phyloP scores from a whole-genome alignment of 2,113 vertebrate species.

The Anser brachyrhynchus region DNA sequence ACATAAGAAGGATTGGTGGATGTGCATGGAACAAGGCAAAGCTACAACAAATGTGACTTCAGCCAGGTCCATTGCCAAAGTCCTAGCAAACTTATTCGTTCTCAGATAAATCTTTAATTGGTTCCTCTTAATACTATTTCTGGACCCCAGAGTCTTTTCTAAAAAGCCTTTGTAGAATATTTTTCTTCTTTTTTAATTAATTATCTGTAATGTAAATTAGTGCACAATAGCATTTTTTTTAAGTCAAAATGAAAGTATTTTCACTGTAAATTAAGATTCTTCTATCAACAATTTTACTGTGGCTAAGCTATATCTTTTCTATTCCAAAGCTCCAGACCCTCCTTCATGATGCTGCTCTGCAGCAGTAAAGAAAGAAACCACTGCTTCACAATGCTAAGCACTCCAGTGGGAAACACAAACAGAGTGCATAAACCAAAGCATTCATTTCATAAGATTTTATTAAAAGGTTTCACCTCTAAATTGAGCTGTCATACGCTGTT shows the following conservation, averaged over 20 bases:
- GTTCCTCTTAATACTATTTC: conserved; percentile 58
- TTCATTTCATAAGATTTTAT: conserved; percentile 81
- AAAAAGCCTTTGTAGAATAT: conserved; percentile 70
- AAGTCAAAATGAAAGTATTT: conserved; percentile 70
- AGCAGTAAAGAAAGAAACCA: conserved; percentile 69
- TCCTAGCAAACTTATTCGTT: conserved; percentile 49
- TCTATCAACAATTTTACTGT: conserved; percentile 62
- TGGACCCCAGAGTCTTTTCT: conserved; percentile 64
- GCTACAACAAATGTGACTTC: conserved; percentile 27
- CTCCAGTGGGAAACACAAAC: conserved; percentile 80
- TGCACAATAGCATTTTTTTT: conserved; percentile 70
- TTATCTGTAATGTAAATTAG: conserved; percentile 76
- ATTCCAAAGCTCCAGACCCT: conserved; percentile 57
- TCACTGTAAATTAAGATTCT: conserved; percentile 70
- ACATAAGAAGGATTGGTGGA: neutral
- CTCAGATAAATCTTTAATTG: conserved; percentile 67
- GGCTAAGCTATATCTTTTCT: conserved; percentile 62
- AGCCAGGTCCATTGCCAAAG: conserved; percentile 13
- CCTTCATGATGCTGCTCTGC: conserved; percentile 59
- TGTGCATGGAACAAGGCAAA: neutral
- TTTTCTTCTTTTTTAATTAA: conserved; percentile 81
- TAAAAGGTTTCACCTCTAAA: conserved; percentile 86
- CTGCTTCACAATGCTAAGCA: conserved; percentile 72
- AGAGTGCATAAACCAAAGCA: conserved; percentile 79
- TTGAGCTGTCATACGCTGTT: conserved; percentile 78